Evolutionary conservation across 2,797 vertebrate species (phyloP), one percentile per base, ranked within the genome.

Genomic region (Fistularia commersonii): DNA sequence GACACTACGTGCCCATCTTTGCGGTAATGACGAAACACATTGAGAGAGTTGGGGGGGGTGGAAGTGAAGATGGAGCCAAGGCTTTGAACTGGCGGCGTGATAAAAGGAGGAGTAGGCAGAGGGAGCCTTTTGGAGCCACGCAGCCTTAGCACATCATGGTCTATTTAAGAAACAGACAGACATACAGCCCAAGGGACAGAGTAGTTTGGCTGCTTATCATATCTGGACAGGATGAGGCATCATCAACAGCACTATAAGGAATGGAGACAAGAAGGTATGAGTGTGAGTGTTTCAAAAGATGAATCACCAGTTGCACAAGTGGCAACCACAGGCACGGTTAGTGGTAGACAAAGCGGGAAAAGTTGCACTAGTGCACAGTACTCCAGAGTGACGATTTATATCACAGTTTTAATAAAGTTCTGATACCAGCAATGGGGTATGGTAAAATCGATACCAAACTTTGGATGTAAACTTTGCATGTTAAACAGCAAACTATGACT

Each of bases 121-220:
- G 75, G 67, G 73, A 76, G 67, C n/a, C n/a, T 79, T 79, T 76
- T 41, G 72, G 76, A 71, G 69, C 65, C 72, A 66, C 54, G 14
- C 76, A 55, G 66, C 71, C 13, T 41, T 73, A 44, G 47, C 61
- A 72, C 66, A 71, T 76, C 65, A 70, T 66, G 61, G 69, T 63
- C 72, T 74, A 66, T 64, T 60, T 57, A 32, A n/a, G 59, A 77
- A 55, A 65, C 66, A 61, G 60, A 73, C 64, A 65, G 61, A 68
- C 57, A 64, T 73, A 77, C 69, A 74, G 63, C 86, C 77, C 74
- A 59, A 51, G 79, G 83, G 78, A 82, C 73, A 51, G 50, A 77
- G 77, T 72, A 80, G 77, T 87, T 85, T 83, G 84, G 79, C 85
- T 64, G 66, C 83, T 91, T 90, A 90, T 91, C 89, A 74, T 77